phyloP scores from a whole-genome alignment of 1,140 invertebrate genomes.

The Heliconius hewitsoni region DNA sequence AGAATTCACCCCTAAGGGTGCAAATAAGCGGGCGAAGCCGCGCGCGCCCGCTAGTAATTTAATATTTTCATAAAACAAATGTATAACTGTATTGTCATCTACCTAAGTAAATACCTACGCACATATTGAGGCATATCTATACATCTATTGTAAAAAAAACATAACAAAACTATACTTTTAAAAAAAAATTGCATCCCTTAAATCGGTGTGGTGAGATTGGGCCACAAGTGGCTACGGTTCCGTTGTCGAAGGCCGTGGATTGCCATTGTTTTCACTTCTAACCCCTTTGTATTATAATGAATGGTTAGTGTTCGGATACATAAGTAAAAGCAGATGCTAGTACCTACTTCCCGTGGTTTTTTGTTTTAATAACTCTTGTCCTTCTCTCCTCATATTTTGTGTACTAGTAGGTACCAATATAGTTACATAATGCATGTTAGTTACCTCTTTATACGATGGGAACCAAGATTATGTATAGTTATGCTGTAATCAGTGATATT shows the following conservation, averaged over 20 bases:
- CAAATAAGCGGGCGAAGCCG: too few relatives aligned
- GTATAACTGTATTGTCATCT: too few relatives aligned
- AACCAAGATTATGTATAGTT: not conserved
- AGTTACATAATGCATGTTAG: not conserved
- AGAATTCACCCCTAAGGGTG: too few relatives aligned
- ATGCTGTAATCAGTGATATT: too few relatives aligned
- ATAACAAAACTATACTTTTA: not conserved
- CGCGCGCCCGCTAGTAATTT: too few relatives aligned
- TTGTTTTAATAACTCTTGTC: not conserved
- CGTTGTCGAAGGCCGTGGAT: conserved; percentile 48
- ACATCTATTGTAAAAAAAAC: too few relatives aligned
- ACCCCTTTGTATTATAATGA: conserved; percentile 56
- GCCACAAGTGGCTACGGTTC: conserved; percentile 23
- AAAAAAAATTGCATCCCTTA: conserved; percentile 6
- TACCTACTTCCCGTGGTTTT: not conserved
- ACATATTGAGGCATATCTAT: too few relatives aligned
- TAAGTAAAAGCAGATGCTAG: conserved; percentile 25
- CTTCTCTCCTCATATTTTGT: not conserved
- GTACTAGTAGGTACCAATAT: not conserved
- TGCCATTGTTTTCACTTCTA: conserved; percentile 60
- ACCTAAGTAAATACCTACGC: too few relatives aligned
- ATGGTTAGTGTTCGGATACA: conserved; percentile 3
- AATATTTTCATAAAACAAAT: too few relatives aligned
- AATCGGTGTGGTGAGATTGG: not conserved
- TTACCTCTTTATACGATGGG: not conserved